Evolutionary conservation across 2,888 invertebrate genomes (phyloP).

Genomic region (Sphecodes monilicornis): DNA sequence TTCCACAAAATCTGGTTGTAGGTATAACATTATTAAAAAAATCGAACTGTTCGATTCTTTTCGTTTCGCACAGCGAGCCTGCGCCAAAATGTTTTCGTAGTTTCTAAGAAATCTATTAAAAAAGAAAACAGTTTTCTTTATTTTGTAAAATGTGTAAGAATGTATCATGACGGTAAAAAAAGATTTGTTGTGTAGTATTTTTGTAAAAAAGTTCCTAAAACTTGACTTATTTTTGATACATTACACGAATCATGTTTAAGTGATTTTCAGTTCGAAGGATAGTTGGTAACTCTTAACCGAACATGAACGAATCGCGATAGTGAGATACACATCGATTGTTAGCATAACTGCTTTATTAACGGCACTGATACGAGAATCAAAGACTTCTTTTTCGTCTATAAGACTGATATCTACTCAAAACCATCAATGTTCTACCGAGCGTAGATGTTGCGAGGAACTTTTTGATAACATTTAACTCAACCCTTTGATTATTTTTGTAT

Average conservation of each 20-base stretch:
- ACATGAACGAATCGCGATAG: background rate
- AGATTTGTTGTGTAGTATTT: too few relatives aligned
- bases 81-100: too few relatives aligned
- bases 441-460: background rate
- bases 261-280: background rate
- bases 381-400: constrained; percentile 31
- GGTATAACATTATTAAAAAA: too few relatives aligned
- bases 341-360: background rate
- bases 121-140: too few relatives aligned
- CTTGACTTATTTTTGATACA: too few relatives aligned
- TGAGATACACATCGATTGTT: background rate
- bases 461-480: background rate
- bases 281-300: background rate
- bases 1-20: too few relatives aligned
- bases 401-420: constrained; percentile 43
- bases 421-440: background rate
- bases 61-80: too few relatives aligned
- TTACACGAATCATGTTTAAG: background rate
- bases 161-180: too few relatives aligned
- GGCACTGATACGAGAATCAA: constrained; percentile 25
- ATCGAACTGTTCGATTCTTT: too few relatives aligned
- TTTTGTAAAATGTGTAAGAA: too few relatives aligned
- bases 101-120: too few relatives aligned
- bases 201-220: too few relatives aligned
- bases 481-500: background rate